These are phyloP conservation scores for Bubo bubo DNA, from an alignment of 2,113 vertebrate species.

Conservation along the genomic window DNA sequence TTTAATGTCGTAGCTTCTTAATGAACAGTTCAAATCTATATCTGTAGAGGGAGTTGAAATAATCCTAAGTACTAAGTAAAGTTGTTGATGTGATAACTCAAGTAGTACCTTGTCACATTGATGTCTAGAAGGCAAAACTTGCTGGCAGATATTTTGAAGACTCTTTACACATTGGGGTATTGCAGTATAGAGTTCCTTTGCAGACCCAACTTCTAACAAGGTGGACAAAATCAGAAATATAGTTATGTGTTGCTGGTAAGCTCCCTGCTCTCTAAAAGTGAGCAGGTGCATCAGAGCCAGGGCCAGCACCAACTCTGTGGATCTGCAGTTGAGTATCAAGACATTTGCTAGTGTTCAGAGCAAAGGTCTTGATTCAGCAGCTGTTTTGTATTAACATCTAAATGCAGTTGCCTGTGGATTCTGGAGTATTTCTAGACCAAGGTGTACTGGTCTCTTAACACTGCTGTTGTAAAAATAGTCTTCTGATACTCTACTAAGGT, in stretches of 20 bases:
- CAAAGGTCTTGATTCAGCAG: not conserved
- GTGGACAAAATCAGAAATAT: not conserved
- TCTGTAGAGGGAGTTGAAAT: not conserved
- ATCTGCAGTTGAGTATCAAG: not conserved
- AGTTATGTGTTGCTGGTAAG: not conserved
- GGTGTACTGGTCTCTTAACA: not conserved
- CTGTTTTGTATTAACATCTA: not conserved
- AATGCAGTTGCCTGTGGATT: not conserved
- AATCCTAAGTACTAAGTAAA: not conserved
- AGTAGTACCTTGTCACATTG: not conserved
- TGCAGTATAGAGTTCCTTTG: not conserved
- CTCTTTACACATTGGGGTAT: not conserved
- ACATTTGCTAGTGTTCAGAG: not conserved
- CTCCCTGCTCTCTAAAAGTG: not conserved
- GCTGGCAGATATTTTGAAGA: not conserved
- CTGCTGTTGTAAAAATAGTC: not conserved
- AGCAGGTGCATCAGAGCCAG: not conserved
- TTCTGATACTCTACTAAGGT: not conserved
- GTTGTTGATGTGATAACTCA: not conserved
- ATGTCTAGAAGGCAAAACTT: not conserved
- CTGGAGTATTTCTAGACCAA: not conserved
- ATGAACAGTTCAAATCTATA: rapidly evolving
- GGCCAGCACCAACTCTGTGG: not conserved
- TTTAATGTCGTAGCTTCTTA: not conserved
- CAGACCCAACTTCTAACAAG: not conserved